phyloP scores from a whole-genome alignment of 2,113 vertebrate genomes.

The Alectura lathami region DNA sequence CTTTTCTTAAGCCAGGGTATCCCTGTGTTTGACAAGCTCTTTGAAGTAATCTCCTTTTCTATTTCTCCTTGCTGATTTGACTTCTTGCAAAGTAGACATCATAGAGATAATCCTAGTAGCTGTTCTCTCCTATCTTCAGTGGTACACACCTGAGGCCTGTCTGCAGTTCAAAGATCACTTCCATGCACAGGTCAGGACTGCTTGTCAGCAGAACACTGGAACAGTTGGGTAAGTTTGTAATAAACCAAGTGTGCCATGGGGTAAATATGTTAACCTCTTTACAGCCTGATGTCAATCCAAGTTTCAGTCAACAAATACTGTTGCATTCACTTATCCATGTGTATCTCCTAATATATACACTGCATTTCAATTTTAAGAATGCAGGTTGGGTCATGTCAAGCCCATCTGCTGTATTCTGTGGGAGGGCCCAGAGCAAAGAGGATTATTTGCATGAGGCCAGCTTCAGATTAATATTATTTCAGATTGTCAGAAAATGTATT shows the following conservation, averaged over 20 bases:
- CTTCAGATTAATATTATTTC: conserved; percentile 47
- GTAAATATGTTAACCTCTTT: not conserved
- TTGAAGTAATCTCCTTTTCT: not conserved
- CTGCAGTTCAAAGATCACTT: conserved; percentile 85
- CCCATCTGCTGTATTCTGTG: conserved; percentile 23
- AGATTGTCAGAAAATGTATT: conserved; percentile 19
- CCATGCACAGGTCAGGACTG: conserved; percentile 72
- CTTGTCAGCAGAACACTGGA: conserved; percentile 73
- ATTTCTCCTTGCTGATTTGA: not conserved
- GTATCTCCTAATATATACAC: not conserved
- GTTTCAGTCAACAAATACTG: not conserved
- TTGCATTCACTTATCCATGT: not conserved
- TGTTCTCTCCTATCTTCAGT: conserved; percentile 71
- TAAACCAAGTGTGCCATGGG: not conserved
- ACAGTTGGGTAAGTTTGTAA: conserved; percentile 77
- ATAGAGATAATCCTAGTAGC: not conserved
- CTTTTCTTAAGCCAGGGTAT: not conserved
- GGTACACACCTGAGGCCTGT: conserved; percentile 85
- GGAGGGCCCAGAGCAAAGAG: conserved; percentile 33
- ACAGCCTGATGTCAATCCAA: not conserved
- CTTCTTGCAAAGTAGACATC: not conserved
- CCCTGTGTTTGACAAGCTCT: not conserved
- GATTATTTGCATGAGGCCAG: conserved; percentile 34
- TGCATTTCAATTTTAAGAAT: conserved; percentile 3
- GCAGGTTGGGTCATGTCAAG: conserved; percentile 22